A percentile compares a stretch with the other conserved stretches of the same genome.
These are phyloP conservation scores for Micoletzkya japonica DNA, from an alignment of 2,888 invertebrate species.

Conservation along the genomic window DNA sequence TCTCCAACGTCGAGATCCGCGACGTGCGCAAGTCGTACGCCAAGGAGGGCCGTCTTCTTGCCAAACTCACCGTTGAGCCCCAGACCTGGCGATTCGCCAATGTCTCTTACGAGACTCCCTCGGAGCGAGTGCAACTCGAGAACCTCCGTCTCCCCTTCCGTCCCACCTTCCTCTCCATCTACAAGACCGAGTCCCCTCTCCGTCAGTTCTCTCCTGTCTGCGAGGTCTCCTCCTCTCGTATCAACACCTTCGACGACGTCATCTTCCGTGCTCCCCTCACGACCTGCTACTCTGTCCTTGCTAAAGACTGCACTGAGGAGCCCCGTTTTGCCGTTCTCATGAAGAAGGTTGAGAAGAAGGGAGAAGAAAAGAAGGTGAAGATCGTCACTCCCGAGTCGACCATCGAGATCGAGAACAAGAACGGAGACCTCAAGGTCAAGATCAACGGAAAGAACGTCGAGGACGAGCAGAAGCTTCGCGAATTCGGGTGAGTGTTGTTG, in stretches of 20 bases:
- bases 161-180: slow-evolving; percentile 26
- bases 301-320: slow-evolving; percentile 65
- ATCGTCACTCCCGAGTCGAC: slow-evolving; percentile 32
- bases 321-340: slow-evolving; percentile 64
- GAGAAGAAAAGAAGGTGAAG: slow-evolving; percentile 40
- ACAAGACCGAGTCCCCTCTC: slow-evolving; percentile 12
- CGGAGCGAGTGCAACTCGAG: slow-evolving; percentile 39
- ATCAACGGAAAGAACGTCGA: slow-evolving; percentile 46
- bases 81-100: slow-evolving; percentile 48
- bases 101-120: slow-evolving; percentile 52
- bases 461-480: slow-evolving; percentile 36
- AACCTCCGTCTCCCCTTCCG: slow-evolving; percentile 37
- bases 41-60: slow-evolving; percentile 25
- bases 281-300: slow-evolving; percentile 65
- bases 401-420: slow-evolving; percentile 32
- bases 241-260: slow-evolving; percentile 62
- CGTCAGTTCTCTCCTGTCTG: slow-evolving; percentile 31
- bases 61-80: slow-evolving; percentile 54
- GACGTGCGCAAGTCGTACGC: neutral
- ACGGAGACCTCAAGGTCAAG: slow-evolving; percentile 32
- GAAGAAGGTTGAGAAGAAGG: slow-evolving; percentile 51
- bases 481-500: slow-evolving; percentile 30
- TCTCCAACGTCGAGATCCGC: slow-evolving; percentile 19
- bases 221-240: slow-evolving; percentile 37
- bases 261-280: slow-evolving; percentile 53